phyloP scores from a whole-genome alignment of 2,888 invertebrate genomes.

The Scaptomyza reducta region DNA sequence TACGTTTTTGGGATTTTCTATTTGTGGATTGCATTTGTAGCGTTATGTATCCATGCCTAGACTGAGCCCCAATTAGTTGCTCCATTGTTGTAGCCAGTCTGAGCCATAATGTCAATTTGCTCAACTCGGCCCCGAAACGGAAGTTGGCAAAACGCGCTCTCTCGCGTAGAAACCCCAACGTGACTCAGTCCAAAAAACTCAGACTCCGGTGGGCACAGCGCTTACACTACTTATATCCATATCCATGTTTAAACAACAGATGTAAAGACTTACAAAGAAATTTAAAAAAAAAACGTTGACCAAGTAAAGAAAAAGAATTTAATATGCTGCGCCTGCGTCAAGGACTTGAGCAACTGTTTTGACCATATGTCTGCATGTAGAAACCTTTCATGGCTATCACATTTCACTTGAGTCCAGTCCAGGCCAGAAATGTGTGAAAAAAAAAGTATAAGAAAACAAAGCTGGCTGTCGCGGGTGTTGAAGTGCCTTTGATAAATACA shows the following conservation, averaged over 20 bases:
- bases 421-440: conserved; percentile 52
- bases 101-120: conserved; percentile 77
- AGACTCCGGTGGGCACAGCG: conserved; percentile 58
- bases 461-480: conserved; percentile 58
- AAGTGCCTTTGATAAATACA: conserved; percentile 74
- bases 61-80: conserved; percentile 70
- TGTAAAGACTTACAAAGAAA: conserved; percentile 70
- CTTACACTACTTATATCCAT: conserved; percentile 13
- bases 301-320: conserved; percentile 6
- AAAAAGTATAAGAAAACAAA: conserved; percentile 13
- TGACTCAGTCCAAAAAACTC: conserved; percentile 33
- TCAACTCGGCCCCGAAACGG: conserved; percentile 64
- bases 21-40: conserved; percentile 71
- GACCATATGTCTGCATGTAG: conserved; percentile 65
- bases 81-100: conserved; percentile 63
- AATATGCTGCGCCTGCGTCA: conserved; percentile 56
- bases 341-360: conserved; percentile 61
- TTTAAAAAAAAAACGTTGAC: conserved; percentile 30
- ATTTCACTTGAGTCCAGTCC: conserved; percentile 67
- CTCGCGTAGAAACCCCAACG: conserved; percentile 50
- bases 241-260: conserved; percentile 51
- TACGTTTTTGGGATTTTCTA: conserved; percentile 72
- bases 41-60: conserved; percentile 50
- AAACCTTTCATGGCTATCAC: conserved; percentile 81
- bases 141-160: conserved; percentile 66